phyloP scores from a whole-genome alignment of 2,888 invertebrate genomes.

The Mechanitis mazaeus region DNA sequence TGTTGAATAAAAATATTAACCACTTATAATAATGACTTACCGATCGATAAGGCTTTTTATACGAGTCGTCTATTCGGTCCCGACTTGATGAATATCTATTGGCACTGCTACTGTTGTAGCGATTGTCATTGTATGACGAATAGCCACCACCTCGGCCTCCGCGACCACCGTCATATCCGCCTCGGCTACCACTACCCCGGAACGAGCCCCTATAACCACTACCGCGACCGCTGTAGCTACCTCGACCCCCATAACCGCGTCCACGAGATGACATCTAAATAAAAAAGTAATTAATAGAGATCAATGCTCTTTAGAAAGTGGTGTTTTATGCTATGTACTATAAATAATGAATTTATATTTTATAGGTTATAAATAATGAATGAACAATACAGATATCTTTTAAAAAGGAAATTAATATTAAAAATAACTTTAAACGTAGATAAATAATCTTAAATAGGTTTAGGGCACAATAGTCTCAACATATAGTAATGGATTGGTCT shows the following conservation, averaged over 20 bases:
- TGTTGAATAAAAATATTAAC: neutral
- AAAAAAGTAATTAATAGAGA: slow-evolving; percentile 4
- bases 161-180: slow-evolving; percentile 61
- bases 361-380: no score
- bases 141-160: slow-evolving; percentile 63
- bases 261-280: slow-evolving; percentile 68
- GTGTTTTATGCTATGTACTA: neutral
- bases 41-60: slow-evolving; percentile 68
- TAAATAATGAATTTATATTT: no score
- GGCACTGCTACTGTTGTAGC: slow-evolving; percentile 57
- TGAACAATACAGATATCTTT: no score
- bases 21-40: slow-evolving; percentile 42
- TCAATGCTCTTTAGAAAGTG: no score
- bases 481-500: neutral
- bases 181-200: slow-evolving; percentile 56
- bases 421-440: no score
- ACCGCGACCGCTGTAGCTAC: slow-evolving; percentile 56
- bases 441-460: no score
- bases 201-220: slow-evolving; percentile 61
- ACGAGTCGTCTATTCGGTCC: slow-evolving; percentile 66
- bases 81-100: slow-evolving; percentile 57
- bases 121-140: slow-evolving; percentile 60
- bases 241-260: slow-evolving; percentile 54
- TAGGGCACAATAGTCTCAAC: no score
- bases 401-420: no score